Evolutionary conservation across 2,797 vertebrate species (phyloP).

Genomic region (Anas acuta): DNA sequence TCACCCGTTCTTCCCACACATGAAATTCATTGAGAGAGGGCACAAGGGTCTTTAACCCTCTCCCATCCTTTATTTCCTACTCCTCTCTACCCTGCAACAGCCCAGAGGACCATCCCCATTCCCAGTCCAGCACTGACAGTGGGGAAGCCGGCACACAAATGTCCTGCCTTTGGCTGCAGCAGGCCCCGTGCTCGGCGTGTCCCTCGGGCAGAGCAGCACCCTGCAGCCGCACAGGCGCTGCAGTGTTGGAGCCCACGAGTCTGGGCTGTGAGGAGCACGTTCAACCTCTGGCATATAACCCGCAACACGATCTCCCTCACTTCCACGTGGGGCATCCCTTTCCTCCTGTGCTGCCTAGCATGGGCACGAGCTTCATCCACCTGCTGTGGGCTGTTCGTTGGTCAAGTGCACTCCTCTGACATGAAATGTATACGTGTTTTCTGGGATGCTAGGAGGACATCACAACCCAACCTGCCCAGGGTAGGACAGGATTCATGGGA

Average conservation of each 20-base stretch:
- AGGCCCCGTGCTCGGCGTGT: not conserved
- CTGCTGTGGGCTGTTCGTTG: constrained; percentile 24
- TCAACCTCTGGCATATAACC: constrained; percentile 69
- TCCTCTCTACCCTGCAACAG: not conserved
- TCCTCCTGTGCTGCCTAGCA: not conserved
- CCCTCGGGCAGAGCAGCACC: not conserved
- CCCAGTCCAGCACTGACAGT: not conserved
- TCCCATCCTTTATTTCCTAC: not conserved
- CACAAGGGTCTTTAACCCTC: not conserved
- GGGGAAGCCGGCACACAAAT: not conserved
- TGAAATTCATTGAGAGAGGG: rapidly evolving
- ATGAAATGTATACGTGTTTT: not conserved
- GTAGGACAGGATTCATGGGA: not conserved
- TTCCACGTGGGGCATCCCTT: constrained; percentile 18
- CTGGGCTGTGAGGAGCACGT: not conserved
- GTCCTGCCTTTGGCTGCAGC: not conserved
- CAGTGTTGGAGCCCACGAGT: constrained; percentile 7
- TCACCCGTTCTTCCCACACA: not conserved
- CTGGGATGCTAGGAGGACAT: not conserved
- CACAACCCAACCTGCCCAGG: not conserved
- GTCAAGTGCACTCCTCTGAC: not conserved
- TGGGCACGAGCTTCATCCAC: constrained; percentile 26
- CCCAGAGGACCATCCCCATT: rapidly evolving
- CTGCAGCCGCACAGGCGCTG: not conserved
- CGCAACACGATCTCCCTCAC: not conserved